Base-by-base conservation (phyloP, 2,797 vertebrate species). In the Psittacula derbiana region DNA sequence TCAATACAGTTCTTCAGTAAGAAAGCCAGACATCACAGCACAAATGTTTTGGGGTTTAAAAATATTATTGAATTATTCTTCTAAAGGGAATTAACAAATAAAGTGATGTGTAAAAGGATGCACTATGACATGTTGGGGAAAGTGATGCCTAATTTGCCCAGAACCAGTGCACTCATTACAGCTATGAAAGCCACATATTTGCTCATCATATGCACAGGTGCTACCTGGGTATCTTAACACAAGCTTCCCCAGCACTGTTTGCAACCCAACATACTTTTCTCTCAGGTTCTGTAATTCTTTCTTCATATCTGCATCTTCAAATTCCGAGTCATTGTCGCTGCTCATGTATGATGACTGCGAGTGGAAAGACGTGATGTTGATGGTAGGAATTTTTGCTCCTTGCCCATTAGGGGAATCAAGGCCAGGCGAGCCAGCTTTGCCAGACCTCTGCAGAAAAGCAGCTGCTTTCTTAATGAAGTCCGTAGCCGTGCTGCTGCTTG, bases 321-420 rank as follows among this genome's bases (percentile, higher is more conserved):
- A 98, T 95, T 99, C 99, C 0, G 99, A 99, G 97, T 99, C 99
- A 8, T 99, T 99, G 95, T 99, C 99, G 2, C 99, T 99, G 98
- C 99, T 99, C 97, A 98, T 98, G 74, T 99, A 99, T 4, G 99
- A 99, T 0, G 99, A 99, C 92, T 98, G 98, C 0, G 98, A 98
- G 97, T 98, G 98, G 95, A 98, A 98, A 80, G 98, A 98, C 4
- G 98, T 98, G 53, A 98, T 88, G 38, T 98, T 98, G 96, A 98
- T 98, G 50, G 98, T 98, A 4, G 98, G 98, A 50, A 98, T 97
- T 88, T 98, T 98, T 2, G 98, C 97, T 5, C 98, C 98, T n/a
- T 98, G 98, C 30, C 98, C 97, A 2, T 97, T 98, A 4, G 98
- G 98, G 0, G 98, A 99, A 78, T 99, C 99, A 0, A 98, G 98